A percentile compares a stretch with the other conserved stretches of the same genome.
Evolutionary conservation across 1,140 invertebrate species (phyloP).

Genomic region (Cotesia chilonis): DNA sequence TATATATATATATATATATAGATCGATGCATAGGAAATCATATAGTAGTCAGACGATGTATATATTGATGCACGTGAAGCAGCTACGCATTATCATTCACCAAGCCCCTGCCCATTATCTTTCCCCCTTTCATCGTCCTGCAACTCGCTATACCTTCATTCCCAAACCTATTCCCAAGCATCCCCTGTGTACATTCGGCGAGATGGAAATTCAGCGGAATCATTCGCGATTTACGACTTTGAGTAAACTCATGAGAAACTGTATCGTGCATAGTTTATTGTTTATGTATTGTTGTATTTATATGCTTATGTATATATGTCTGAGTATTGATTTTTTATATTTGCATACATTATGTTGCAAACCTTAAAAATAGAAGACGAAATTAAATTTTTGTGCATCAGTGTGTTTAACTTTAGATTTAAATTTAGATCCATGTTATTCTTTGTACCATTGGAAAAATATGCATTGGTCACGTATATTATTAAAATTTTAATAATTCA

Average conservation of each 20-base stretch:
- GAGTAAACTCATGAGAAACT: conserved; percentile 11
- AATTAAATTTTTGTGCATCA: too few relatives aligned
- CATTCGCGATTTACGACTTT: conserved; percentile 50
- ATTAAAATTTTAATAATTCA: too few relatives aligned
- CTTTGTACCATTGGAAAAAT: too few relatives aligned
- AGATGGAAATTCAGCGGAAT: conserved; percentile 57
- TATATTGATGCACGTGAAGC: conserved; percentile 22
- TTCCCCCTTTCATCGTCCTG: conserved; percentile 43
- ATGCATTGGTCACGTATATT: too few relatives aligned
- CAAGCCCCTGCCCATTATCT: conserved; percentile 49
- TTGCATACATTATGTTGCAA: too few relatives aligned
- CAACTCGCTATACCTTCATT: conserved; percentile 49
- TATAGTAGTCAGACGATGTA: background rate
- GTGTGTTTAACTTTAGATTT: too few relatives aligned
- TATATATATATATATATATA: background rate
- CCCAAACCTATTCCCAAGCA: conserved; percentile 39
- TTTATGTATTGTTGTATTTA: background rate
- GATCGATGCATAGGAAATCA: background rate
- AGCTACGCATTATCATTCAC: conserved; percentile 51
- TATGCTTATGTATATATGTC: background rate
- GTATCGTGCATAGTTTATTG: background rate
- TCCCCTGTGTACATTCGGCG: conserved; percentile 41
- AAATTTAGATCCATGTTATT: too few relatives aligned
- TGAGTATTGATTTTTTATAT: background rate
- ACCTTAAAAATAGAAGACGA: too few relatives aligned